Evolutionary conservation across 2,113 vertebrate species (phyloP), one percentile per base, ranked within the genome.

Genomic region (Odontophorus gujanensis): DNA sequence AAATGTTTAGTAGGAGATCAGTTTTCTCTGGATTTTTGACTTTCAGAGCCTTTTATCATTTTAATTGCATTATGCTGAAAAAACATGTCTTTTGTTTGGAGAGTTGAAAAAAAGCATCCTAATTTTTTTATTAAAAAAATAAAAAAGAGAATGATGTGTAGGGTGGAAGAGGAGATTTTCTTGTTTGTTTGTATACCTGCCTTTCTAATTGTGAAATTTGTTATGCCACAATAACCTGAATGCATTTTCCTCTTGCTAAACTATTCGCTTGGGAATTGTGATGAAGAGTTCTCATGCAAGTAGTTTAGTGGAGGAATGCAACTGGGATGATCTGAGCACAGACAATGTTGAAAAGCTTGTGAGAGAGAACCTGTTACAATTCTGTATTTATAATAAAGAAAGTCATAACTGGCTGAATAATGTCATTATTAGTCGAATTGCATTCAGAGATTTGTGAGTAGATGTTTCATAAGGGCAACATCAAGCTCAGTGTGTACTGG

Each of bases 121-220:
- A n/a, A n/a, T n/a, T n/a, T 50, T 8, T 13, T 2, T 51, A 7
- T 51, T 50, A 13, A 25, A 13, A 25, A 25, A 30, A 30, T 16
- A 30, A 30, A 10, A 51, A 30, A 7, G 7, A 61, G 48, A 17
- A 1, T 74, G 78, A 2, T 0, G 1, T 40, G 59, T 42, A 3
- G 42, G 7, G 30, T 12, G 25, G 12, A 42, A 19, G 42, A 9
- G 20, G 24, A n/a, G 30, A 6, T 66, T 12, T 83, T 48, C 62
- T 13, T 62, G 6, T 59, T 71, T 21, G 16, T 13, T 78, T 59
- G 9, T 30, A 59, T 13, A 26, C 6, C 6, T 83, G 26, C 7
- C 61, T 80, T 59, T 84, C 2, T 8, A 58, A 8, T 2, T 65
- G 32, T 81, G 11, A 43, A 61, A 40, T 10, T 48, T 74, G 22